Conservation (phyloP, 2,113 vertebrate species). For the Antechinus flavipes region DNA sequence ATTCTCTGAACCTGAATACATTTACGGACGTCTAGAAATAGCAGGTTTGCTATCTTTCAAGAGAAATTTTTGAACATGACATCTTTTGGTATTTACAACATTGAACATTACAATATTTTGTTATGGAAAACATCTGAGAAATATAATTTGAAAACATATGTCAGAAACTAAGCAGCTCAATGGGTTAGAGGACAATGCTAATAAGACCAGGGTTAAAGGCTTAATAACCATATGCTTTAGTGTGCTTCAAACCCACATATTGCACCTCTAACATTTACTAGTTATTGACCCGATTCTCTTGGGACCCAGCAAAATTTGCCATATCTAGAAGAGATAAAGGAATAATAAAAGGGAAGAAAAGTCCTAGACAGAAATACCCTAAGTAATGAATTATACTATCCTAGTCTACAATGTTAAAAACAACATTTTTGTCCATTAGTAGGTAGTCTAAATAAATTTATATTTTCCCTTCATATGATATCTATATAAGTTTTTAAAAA, state of each 20-base stretch:
- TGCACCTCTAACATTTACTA: background rate
- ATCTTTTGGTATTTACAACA: conserved; percentile 41
- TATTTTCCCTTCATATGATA: background rate
- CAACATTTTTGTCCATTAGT: background rate
- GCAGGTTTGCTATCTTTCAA: conserved; percentile 7
- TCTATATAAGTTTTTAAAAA: background rate
- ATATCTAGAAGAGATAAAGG: background rate
- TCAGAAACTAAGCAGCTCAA: background rate
- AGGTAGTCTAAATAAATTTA: background rate
- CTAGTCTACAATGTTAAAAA: background rate
- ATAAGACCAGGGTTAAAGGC: background rate
- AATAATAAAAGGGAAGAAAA: background rate
- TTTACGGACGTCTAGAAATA: conserved; percentile 41
- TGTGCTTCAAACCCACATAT: background rate
- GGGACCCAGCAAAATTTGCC: background rate
- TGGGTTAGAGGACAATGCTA: background rate
- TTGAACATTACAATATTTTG: conserved; percentile 17
- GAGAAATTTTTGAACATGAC: conserved; percentile 42
- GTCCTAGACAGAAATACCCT: background rate
- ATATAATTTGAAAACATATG: background rate
- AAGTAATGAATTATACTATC: background rate
- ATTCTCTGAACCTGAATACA: conserved; percentile 48
- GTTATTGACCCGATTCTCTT: background rate
- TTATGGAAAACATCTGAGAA: conserved; percentile 28
- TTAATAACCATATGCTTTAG: conserved; percentile 31